Conservation (phyloP, 2,113 vertebrate species). For the Neoarius graeffei region DNA sequence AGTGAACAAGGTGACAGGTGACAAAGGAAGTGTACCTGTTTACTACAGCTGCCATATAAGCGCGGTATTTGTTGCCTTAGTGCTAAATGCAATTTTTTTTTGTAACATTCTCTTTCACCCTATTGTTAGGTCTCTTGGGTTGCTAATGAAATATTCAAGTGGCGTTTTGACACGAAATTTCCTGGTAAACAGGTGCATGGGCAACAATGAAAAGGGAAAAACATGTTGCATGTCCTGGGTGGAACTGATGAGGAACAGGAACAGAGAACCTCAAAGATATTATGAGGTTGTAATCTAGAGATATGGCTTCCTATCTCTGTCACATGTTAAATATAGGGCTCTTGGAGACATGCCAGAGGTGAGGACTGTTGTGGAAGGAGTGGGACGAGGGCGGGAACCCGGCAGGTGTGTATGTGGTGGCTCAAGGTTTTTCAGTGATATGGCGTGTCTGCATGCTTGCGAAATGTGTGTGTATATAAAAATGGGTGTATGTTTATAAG, state of each 20-base stretch:
- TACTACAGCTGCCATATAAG: slow-evolving; percentile 5
- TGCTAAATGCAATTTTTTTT: slow-evolving; percentile 38
- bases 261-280: background rate
- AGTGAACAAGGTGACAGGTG: slow-evolving; percentile 26
- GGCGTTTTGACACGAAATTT: slow-evolving; percentile 64
- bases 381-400: slow-evolving; percentile 30
- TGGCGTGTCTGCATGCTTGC: slow-evolving; percentile 1
- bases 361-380: slow-evolving; percentile 36
- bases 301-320: slow-evolving; percentile 13
- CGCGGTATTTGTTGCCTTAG: slow-evolving; percentile 14
- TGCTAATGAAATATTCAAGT: slow-evolving; percentile 66
- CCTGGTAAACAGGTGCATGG: slow-evolving; percentile 61
- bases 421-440: slow-evolving; percentile 24
- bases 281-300: background rate
- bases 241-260: background rate
- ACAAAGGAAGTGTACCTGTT: slow-evolving; percentile 18
- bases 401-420: slow-evolving; percentile 23
- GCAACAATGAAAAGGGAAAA: slow-evolving; percentile 47
- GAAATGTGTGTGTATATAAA: slow-evolving; percentile 31
- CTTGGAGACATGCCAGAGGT: slow-evolving; percentile 1
- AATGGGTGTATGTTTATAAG: slow-evolving; percentile 49
- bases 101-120: slow-evolving; percentile 46
- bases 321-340: slow-evolving; percentile 16
- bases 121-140: slow-evolving; percentile 53
- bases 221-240: slow-evolving; percentile 8